Base-by-base conservation (phyloP, 2,888 invertebrate species). In the Diplazon laetatorius region DNA sequence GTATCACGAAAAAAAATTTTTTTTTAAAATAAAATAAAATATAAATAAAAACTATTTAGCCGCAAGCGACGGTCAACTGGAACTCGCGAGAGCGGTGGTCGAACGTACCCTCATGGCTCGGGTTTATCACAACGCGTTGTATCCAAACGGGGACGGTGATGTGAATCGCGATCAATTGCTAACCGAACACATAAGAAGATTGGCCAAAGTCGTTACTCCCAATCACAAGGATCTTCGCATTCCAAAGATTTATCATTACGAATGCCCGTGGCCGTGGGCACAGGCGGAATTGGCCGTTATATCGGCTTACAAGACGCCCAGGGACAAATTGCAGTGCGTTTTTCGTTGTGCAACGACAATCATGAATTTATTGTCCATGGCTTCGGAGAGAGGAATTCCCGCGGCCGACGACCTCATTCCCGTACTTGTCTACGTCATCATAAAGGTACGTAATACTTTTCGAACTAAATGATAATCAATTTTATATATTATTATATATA, bases 91-190 rank as follows among this genome's bases (percentile, higher is more conserved):
- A 86, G 92, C 94, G 76, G 96, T 97, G 3, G 95, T 99, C 81
- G 99, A 99, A 90, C 93, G 98, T 57, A 95, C 95, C n/a, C 94
- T 99, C 6, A 96, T 99, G 93, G 96, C 96, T 63, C 93, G 96
- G 30, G 95, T 99, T 69, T 99, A 99, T 92, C 94, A 95, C 46
- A 95, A 97, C 88, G 98, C 99, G 59, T 93, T 99, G 91, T 98
- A 98, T 92, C 99, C 99, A 5, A 99, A 99, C 90, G 98, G 97
- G 2, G 99, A 99, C 90, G 98, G 97, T 0, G 99, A 99, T 91
- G 93, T 97, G 80, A 95, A 96, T 22, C 92, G 99, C 78, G 99
- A 99, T 91, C 95, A 96, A 83, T 95, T 98, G 78, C 92, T 98
- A 63, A 95, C 95, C 85, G 96, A 97, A 85, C 98, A 99, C 91